Percentiles rank a stretch among this genome's conserved stretches.
Conservation (phyloP, 1,140 invertebrate species). For the fruit fly (Drosophila melanogaster) region Release_6_plus_ISO1_MT NC_004354.4:3037001-3037500, state of each 20-base stretch:
- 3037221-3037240: slow-evolving; percentile 68
- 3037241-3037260: slow-evolving; percentile 75
- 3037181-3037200: slow-evolving; percentile 80
- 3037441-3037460: slow-evolving; percentile 34
- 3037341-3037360: slow-evolving; percentile 68
- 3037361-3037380: slow-evolving; percentile 78
- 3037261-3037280: slow-evolving; percentile 17
- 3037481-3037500: slow-evolving; percentile 2
- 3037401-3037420: slow-evolving; percentile 34
- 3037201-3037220: slow-evolving; percentile 66
- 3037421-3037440: slow-evolving; percentile 58
- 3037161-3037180: slow-evolving; percentile 71
- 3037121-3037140: slow-evolving; percentile 4
- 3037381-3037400: slow-evolving; percentile 73
- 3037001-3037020: slow-evolving; percentile 52
- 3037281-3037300: slow-evolving; percentile 75
- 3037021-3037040: slow-evolving; percentile 80
- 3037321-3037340: slow-evolving; percentile 13
- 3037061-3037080: slow-evolving; percentile 76
- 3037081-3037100: slow-evolving; percentile 75
- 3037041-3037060: slow-evolving; percentile 80
- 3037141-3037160: slow-evolving; percentile 17
- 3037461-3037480: slow-evolving; percentile 31
- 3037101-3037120: slow-evolving; percentile 44
- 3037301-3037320: slow-evolving; percentile 56